A percentile compares a stretch with the other conserved stretches of the same genome.
These are phyloP conservation scores for Thyatira batis DNA, from an alignment of 2,888 invertebrate genomes.

Conservation along the genomic window DNA sequence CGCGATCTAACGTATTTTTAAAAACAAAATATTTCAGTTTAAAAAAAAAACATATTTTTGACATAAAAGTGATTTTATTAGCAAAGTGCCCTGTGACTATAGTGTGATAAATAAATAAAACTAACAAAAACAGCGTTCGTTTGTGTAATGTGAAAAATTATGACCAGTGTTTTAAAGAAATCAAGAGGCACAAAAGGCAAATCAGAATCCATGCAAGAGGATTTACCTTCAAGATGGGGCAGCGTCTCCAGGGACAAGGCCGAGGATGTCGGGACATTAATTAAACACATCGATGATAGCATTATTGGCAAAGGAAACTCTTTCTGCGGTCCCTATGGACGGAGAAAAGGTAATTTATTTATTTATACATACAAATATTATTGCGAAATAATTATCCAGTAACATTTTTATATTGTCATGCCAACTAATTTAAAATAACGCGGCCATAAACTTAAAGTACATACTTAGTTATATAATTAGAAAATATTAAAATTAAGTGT, in stretches of 20 bases:
- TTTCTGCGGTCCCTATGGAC: slow-evolving; percentile 91
- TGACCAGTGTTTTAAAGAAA: slow-evolving; percentile 80
- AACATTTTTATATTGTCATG: slow-evolving; percentile 2
- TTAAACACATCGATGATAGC: slow-evolving; percentile 91
- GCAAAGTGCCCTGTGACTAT: neutral
- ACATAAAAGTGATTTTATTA: neutral
- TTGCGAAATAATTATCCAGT: slow-evolving; percentile 10
- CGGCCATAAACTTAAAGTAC: neutral
- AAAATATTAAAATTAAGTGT: neutral
- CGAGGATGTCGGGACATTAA: slow-evolving; percentile 86
- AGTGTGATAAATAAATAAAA: slow-evolving; percentile 18
- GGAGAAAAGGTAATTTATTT: slow-evolving; percentile 86
- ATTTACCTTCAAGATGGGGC: slow-evolving; percentile 71
- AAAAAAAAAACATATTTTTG: neutral
- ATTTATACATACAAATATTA: slow-evolving; percentile 4
- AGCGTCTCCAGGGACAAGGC: slow-evolving; percentile 71
- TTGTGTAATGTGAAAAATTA: slow-evolving; percentile 68
- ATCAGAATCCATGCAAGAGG: slow-evolving; percentile 80
- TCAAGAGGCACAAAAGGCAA: slow-evolving; percentile 75
- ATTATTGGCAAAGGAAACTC: slow-evolving; percentile 90
- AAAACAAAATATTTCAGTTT: neutral
- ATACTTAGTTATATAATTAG: neutral
- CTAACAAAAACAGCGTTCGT: slow-evolving; percentile 8
- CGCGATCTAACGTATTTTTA: neutral
- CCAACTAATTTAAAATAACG: neutral